These are phyloP conservation scores for Eudasyphora cyanicolor DNA, from an alignment of 2,888 invertebrate species.

Conservation along the genomic window DNA sequence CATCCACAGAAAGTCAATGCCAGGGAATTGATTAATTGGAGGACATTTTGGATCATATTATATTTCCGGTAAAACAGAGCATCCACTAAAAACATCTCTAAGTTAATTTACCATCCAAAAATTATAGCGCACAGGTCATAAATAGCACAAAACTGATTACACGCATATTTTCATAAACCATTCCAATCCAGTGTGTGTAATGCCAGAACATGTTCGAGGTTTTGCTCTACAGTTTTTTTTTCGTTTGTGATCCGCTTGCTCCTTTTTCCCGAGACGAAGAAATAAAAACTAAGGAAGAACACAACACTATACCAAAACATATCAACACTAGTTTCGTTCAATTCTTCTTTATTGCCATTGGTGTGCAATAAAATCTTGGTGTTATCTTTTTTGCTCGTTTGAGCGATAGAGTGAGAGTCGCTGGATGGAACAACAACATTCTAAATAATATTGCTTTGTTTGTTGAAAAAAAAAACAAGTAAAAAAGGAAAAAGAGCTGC, in stretches of 20 bases:
- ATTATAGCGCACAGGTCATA: neutral
- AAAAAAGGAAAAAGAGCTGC: neutral
- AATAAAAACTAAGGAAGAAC: constrained; percentile 11
- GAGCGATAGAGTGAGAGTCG: neutral
- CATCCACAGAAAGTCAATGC: too few relatives aligned
- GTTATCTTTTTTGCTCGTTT: constrained; percentile 40
- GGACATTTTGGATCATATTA: too few relatives aligned
- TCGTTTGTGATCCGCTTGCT: neutral
- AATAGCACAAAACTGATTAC: constrained; percentile 36
- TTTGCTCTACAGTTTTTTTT: neutral
- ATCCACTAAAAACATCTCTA: neutral
- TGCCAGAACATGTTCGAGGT: constrained; percentile 24
- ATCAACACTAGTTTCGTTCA: constrained; percentile 36
- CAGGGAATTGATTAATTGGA: too few relatives aligned
- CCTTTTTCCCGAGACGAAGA: neutral
- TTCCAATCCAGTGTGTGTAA: constrained; percentile 36
- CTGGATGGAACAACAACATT: constrained; percentile 20
- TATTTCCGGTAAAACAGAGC: too few relatives aligned
- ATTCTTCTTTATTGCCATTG: constrained; percentile 54
- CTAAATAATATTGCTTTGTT: constrained; percentile 55
- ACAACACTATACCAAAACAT: constrained; percentile 24
- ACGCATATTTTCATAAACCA: constrained; percentile 42
- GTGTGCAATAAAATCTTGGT: constrained; percentile 61
- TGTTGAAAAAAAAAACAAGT: neutral
- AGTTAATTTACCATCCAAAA: too few relatives aligned